Conservation (phyloP, 2,797 vertebrate genomes). For the Cyclura pinguis region DNA sequence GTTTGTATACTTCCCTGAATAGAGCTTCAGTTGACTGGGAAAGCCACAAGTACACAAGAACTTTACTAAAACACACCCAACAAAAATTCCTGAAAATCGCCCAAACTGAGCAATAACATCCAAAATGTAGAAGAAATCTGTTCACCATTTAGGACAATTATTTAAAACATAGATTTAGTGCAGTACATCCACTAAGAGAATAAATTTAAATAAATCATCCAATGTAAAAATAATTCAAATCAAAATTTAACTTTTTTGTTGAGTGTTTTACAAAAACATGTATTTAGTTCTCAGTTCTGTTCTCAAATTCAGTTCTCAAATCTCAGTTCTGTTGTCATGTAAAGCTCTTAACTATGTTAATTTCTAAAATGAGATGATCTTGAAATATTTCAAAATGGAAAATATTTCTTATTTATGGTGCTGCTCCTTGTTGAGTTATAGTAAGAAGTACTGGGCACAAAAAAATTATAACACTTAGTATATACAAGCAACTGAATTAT, state of each 20-base stretch:
- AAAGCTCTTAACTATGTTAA: not conserved
- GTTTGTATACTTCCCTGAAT: not conserved
- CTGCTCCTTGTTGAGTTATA: constrained; percentile 25
- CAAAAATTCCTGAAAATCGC: not conserved
- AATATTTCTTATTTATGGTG: not conserved
- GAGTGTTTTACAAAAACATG: not conserved
- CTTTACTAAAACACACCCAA: not conserved
- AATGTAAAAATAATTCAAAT: not conserved
- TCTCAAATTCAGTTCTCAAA: not conserved
- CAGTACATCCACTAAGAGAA: not conserved
- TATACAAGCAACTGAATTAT: not conserved
- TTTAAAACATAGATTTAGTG: not conserved
- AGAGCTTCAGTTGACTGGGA: not conserved
- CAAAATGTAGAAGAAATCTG: not conserved
- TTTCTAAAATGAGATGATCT: not conserved
- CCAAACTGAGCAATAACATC: not conserved
- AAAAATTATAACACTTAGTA: not conserved
- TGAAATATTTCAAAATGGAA: constrained; percentile 28
- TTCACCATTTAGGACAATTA: not conserved
- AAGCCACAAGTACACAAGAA: not conserved
- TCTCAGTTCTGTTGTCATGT: not conserved
- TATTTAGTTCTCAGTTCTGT: too few species aligned
- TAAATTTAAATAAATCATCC: not conserved
- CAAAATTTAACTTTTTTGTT: not conserved
- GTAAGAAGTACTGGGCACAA: not conserved